A percentile compares a stretch with the other conserved stretches of the same genome.
Evolutionary conservation across 1,140 invertebrate species (phyloP).

Genomic region (Drosophila tristis): DNA sequence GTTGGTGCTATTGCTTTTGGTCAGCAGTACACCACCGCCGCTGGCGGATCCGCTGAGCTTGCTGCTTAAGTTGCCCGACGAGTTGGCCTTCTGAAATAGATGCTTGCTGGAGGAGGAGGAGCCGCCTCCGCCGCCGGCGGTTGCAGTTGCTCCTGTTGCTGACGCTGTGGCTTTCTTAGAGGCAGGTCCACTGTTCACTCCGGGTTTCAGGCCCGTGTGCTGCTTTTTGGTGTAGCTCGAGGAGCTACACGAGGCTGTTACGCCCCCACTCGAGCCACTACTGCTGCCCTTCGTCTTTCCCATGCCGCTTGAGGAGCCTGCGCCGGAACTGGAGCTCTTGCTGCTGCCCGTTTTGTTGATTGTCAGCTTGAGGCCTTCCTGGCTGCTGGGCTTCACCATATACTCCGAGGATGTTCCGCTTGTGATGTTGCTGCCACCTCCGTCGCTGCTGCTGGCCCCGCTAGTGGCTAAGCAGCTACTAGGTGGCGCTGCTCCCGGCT

Average conservation of each 20-base stretch:
- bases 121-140: background rate
- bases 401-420: slow-evolving; percentile 86
- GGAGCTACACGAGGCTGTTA: slow-evolving; percentile 13
- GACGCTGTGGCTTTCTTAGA: slow-evolving; percentile 62
- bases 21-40: slow-evolving; percentile 58
- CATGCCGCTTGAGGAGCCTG: slow-evolving; percentile 18
- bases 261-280: slow-evolving; percentile 2
- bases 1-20: slow-evolving; percentile 77
- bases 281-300: slow-evolving; percentile 26
- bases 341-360: slow-evolving; percentile 90
- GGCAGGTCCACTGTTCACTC: slow-evolving; percentile 86
- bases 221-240: slow-evolving; percentile 83
- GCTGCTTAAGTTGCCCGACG: slow-evolving; percentile 73
- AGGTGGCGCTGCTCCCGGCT: slow-evolving; percentile 50
- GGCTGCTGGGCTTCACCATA: slow-evolving; percentile 87
- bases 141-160: slow-evolving; percentile 8
- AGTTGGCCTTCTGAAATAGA: slow-evolving; percentile 79
- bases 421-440: slow-evolving; percentile 21
- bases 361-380: slow-evolving; percentile 94
- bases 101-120: slow-evolving; percentile 57
- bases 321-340: slow-evolving; percentile 27
- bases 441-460: slow-evolving; percentile 21
- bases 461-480: slow-evolving; percentile 46
- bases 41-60: slow-evolving; percentile 55
- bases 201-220: slow-evolving; percentile 93